Evolutionary conservation across 53 echinoderm and acorn worm species (phyloP), one percentile per base, ranked within the genome.

Genomic region (Holothuria leucospilota): DNA sequence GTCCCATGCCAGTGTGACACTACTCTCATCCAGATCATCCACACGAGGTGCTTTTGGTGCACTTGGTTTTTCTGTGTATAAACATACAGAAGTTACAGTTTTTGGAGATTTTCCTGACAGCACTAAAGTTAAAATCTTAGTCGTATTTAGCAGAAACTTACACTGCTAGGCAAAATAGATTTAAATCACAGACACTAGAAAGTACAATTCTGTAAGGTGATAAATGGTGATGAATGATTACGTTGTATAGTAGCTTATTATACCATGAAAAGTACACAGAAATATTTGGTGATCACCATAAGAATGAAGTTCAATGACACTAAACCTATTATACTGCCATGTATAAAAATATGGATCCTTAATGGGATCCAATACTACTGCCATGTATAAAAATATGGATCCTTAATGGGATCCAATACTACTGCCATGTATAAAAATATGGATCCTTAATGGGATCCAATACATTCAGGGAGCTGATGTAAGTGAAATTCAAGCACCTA

Each of bases 1-100:
- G 30, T 82, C 87, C 99, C 99, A 99, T 58, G 92, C 88, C 52
- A 95, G 62, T 12, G 77, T 46, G 46, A 91, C 92, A n/a, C 93
- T 93, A 18, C 74, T 92, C 84, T 93, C 87, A 29, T 91, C 88
- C 20, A 99, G 75, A 69, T 94, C 90, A 21, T 88, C 87, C 11
- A 95, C 85, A 25, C 73, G 70, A 15, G 99, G 99, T 20, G 92
- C 86, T 59, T 92, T 87, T 56, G 99, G 93, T 20, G 93, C 41
- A 28, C 88, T 89, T 28, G 99, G 99, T 51, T 85, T 77, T 69
- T 89, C 99, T 99, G 80, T 24, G 63, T 5, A 59, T 49, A 58
- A 69, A n/a, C 40, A 26, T 16, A 68, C 2, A 84, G 9, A 67
- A 20, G 2, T 65, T 12, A 6, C 0, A 20, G 13, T 29, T 67